Percentiles rank a stretch among this genome's conserved stretches.
These are phyloP conservation scores for Pseudoips prasinana DNA, from an alignment of 2,888 invertebrate genomes.

Conservation along the genomic window DNA sequence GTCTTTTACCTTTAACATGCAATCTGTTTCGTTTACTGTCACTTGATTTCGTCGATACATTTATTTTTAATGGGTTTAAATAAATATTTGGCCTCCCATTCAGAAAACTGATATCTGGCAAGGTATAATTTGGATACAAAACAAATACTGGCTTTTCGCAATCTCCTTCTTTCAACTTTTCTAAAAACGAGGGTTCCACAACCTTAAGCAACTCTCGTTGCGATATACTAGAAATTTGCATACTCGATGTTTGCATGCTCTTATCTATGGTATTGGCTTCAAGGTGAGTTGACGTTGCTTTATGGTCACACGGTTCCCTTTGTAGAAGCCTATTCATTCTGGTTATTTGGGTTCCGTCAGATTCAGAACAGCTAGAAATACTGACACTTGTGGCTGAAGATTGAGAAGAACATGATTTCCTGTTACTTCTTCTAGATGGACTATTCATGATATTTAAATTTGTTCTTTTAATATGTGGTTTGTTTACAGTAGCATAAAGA, in stretches of 20 bases:
- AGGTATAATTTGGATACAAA: constrained; percentile 94
- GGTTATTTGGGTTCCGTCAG: constrained; percentile 78
- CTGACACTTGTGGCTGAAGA: constrained; percentile 78
- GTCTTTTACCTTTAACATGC: constrained; percentile 79
- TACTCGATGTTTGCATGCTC: constrained; percentile 88
- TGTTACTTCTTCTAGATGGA: constrained; percentile 65
- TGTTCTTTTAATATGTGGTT: constrained; percentile 64
- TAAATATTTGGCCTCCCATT: constrained; percentile 84
- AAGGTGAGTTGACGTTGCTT: constrained; percentile 77
- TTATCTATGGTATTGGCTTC: constrained; percentile 84
- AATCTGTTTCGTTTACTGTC: constrained; percentile 65
- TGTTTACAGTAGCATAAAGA: constrained; percentile 75
- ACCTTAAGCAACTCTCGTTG: constrained; percentile 81
- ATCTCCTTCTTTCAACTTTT: constrained; percentile 84
- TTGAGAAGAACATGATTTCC: constrained; percentile 71
- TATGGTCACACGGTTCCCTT: constrained; percentile 65
- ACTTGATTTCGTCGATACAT: constrained; percentile 61
- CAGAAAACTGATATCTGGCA: constrained; percentile 94
- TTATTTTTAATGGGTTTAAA: constrained; percentile 86
- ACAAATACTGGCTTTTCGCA: constrained; percentile 91
- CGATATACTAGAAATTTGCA: constrained; percentile 58
- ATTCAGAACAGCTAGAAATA: constrained; percentile 79
- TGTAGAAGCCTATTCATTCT: constrained; percentile 67
- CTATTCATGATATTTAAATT: constrained; percentile 81
- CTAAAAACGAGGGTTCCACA: constrained; percentile 86